Evolutionary conservation across 2,797 vertebrate genomes (phyloP).

Genomic region (Cottoperca gobio): DNA sequence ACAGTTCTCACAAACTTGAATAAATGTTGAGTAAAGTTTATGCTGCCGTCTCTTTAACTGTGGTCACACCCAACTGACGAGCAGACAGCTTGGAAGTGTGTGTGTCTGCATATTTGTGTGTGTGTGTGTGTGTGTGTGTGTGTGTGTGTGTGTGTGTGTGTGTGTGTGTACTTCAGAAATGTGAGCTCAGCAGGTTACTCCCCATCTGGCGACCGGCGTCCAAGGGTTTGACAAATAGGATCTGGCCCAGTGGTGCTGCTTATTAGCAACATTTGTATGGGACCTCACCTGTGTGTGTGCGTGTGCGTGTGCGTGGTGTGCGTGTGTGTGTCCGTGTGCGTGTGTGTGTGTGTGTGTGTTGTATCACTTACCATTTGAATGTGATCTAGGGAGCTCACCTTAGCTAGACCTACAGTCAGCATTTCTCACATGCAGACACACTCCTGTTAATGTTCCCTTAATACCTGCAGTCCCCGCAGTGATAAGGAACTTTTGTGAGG

Average conservation of each 20-base stretch:
- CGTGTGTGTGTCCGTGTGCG: constrained; percentile 38
- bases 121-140: constrained; percentile 17
- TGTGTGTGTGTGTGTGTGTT: constrained; percentile 29
- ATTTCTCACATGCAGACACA: constrained; percentile 56
- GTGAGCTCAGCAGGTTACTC: constrained; percentile 76
- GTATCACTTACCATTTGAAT: constrained; percentile 72
- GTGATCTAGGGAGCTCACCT: constrained; percentile 72
- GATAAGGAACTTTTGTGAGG: constrained; percentile 43
- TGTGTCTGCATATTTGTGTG: constrained; percentile 20
- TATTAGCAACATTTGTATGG: constrained; percentile 79
- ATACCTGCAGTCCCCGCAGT: constrained; percentile 37
- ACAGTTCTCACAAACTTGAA: constrained; percentile 11
- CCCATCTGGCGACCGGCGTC: constrained; percentile 54
- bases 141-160: constrained; percentile 13
- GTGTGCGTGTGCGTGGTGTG: constrained; percentile 28
- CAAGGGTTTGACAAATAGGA: constrained; percentile 79
- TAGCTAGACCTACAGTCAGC: constrained; percentile 74
- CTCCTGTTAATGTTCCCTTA: constrained; percentile 64
- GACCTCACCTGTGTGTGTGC: constrained; percentile 53
- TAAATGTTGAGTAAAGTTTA: constrained; percentile 36
- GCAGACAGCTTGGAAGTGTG: constrained; percentile 46
- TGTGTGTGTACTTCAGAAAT: constrained; percentile 40
- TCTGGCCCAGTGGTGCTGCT: constrained; percentile 72
- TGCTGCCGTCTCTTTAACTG: constrained; percentile 30
- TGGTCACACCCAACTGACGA: constrained; percentile 53